Evolutionary conservation across 2,888 invertebrate genomes (phyloP).

Genomic region (Mythimna impura): DNA sequence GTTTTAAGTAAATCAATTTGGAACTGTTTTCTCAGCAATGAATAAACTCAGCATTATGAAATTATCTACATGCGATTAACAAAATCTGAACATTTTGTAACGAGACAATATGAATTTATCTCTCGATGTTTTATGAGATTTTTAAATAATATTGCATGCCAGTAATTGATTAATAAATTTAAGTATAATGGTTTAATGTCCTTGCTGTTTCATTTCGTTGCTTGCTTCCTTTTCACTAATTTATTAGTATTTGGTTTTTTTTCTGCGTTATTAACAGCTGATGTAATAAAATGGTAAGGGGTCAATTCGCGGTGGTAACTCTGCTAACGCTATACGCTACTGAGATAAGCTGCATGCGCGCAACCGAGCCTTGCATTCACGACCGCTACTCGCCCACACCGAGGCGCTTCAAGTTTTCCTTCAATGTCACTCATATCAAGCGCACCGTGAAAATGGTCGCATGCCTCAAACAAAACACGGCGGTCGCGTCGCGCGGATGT

Average conservation of each 20-base stretch:
- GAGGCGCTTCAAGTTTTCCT: conserved; percentile 70
- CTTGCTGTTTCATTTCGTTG: conserved; percentile 82
- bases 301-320: conserved; percentile 4
- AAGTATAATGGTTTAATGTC: conserved; percentile 87
- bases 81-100: conserved; percentile 84
- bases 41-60: conserved; percentile 86
- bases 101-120: conserved; percentile 86
- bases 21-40: conserved; percentile 87
- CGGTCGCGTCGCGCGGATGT: conserved; percentile 81
- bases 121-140: conserved; percentile 86
- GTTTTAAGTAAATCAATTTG: conserved; percentile 89
- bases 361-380: conserved; percentile 56
- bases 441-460: conserved; percentile 74
- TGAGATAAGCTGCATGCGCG: conserved; percentile 51
- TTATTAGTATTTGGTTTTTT: conserved; percentile 10
- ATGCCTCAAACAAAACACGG: conserved; percentile 79
- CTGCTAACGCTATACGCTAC: conserved; percentile 12
- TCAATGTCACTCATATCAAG: conserved; percentile 78
- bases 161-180: conserved; percentile 89
- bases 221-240: conserved; percentile 46
- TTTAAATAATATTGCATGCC: conserved; percentile 87
- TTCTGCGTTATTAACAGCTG: conserved; percentile 4
- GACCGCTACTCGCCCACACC: conserved; percentile 61
- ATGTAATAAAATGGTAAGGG: neutral
- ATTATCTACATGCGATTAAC: conserved; percentile 79